Percentiles rank a stretch among this genome's conserved stretches.
phyloP scores from a whole-genome alignment of 1,140 invertebrate genomes.

The Papilio aristodemus region DNA sequence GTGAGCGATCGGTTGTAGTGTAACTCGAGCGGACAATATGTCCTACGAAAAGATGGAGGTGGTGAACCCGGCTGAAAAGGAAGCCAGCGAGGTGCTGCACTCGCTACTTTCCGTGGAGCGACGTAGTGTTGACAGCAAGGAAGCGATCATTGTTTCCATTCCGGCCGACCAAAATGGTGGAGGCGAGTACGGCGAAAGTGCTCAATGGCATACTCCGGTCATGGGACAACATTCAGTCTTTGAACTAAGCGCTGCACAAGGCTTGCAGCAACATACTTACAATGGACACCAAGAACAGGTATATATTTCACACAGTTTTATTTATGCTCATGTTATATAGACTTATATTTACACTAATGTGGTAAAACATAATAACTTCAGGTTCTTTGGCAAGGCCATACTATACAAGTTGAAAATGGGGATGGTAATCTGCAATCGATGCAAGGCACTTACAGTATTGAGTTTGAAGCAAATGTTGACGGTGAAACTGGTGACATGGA shows the following conservation, averaged over 20 bases:
- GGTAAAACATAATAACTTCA: slow-evolving; percentile 51
- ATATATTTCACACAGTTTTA: slow-evolving; percentile 25
- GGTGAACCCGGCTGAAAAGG: slow-evolving; percentile 82
- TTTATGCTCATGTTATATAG: slow-evolving; percentile 8
- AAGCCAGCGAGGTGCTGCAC: slow-evolving; percentile 84
- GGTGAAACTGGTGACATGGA: slow-evolving; percentile 61
- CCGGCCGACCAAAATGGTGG: slow-evolving; percentile 69
- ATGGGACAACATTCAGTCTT: slow-evolving; percentile 79
- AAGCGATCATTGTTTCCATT: slow-evolving; percentile 78
- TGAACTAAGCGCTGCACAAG: slow-evolving; percentile 64
- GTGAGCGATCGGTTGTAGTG: slow-evolving; percentile 74
- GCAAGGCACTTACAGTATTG: slow-evolving; percentile 60
- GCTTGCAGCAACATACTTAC: slow-evolving; percentile 72
- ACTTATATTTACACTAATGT: background rate
- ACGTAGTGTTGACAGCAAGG: slow-evolving; percentile 79
- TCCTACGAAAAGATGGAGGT: slow-evolving; percentile 80
- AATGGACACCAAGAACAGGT: slow-evolving; percentile 77
- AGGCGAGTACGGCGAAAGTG: slow-evolving; percentile 77
- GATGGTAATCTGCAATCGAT: slow-evolving; percentile 63
- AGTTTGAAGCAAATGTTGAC: slow-evolving; percentile 67
- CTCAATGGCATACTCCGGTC: slow-evolving; percentile 82
- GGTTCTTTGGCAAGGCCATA: slow-evolving; percentile 83
- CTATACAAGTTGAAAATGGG: slow-evolving; percentile 81
- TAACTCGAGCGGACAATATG: slow-evolving; percentile 69
- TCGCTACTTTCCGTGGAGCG: slow-evolving; percentile 83